phyloP scores from a whole-genome alignment of 1,140 invertebrate genomes.

The Drosophila malerkotliana region DNA sequence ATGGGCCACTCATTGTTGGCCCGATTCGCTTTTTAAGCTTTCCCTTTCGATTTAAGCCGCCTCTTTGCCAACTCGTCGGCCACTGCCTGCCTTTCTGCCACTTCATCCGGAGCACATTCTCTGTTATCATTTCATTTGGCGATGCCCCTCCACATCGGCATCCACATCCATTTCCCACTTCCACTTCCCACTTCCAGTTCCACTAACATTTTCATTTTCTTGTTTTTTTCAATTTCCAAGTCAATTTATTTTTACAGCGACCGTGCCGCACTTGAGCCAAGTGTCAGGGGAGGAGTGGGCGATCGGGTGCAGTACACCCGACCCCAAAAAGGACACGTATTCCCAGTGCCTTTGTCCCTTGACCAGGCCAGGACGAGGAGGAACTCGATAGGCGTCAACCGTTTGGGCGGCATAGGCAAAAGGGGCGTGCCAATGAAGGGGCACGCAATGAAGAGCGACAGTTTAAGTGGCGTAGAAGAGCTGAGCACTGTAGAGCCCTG shows the following conservation, averaged over 20 bases:
- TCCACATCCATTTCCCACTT: constrained; percentile 43
- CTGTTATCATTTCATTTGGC: constrained; percentile 52
- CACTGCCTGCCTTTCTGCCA: constrained; percentile 11
- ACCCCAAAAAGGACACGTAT: constrained; percentile 50
- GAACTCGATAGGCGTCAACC: constrained; percentile 45
- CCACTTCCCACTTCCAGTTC: constrained; percentile 16
- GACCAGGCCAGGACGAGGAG: constrained; percentile 31
- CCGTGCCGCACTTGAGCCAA: constrained; percentile 52
- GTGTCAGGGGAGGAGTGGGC: constrained; percentile 9
- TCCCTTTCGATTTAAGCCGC: constrained; percentile 50
- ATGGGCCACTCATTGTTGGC: neutral
- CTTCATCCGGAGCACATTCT: constrained; percentile 44
- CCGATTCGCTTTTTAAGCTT: constrained; percentile 21
- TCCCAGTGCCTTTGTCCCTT: constrained; percentile 47
- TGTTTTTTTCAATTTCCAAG: constrained; percentile 79
- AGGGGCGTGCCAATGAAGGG: constrained; percentile 6
- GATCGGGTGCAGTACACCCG: neutral
- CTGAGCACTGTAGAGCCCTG: constrained; percentile 35
- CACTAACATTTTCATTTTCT: constrained; percentile 41
- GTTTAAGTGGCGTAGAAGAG: constrained; percentile 47
- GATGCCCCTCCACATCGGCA: constrained; percentile 23
- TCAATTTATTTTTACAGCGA: constrained; percentile 80
- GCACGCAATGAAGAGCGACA: constrained; percentile 73
- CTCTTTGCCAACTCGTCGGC: constrained; percentile 37
- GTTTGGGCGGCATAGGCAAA: constrained; percentile 12